Evolutionary conservation across 1,140 invertebrate species (phyloP).

Genomic region (Cyrtorhinus lividipennis): DNA sequence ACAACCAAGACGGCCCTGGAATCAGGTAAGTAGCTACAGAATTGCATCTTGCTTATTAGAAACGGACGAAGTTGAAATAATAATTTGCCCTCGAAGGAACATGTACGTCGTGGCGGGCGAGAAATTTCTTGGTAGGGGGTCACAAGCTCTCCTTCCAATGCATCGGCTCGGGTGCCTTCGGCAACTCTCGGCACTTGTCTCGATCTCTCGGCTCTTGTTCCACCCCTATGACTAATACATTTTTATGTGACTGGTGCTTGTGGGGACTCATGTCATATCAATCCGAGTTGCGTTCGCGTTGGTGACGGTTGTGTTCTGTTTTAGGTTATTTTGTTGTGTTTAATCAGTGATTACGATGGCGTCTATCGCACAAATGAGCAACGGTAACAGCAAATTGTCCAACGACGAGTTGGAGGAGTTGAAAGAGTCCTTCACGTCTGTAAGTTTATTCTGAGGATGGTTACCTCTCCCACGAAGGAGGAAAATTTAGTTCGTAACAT

Average conservation of each 20-base stretch:
- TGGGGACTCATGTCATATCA: not conserved
- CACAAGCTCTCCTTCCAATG: too few species aligned
- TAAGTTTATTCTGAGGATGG: too few species aligned
- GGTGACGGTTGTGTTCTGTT: not conserved
- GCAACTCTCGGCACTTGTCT: not conserved
- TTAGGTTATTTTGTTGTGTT: too few species aligned
- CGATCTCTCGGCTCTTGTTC: not conserved
- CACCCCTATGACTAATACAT: constrained; percentile 1
- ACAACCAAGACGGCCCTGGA: too few species aligned
- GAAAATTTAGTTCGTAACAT: not conserved
- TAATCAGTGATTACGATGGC: not conserved
- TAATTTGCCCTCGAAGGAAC: too few species aligned
- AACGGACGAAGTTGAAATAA: too few species aligned
- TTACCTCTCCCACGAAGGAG: not conserved
- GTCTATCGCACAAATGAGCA: not conserved
- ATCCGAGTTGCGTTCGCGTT: not conserved
- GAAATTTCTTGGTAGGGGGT: too few species aligned
- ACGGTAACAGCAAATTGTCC: constrained; percentile 13
- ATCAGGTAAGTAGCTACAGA: too few species aligned
- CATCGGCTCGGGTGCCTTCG: not conserved
- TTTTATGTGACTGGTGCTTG: not conserved
- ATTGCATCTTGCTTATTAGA: too few species aligned
- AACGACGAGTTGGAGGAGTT: constrained; percentile 30
- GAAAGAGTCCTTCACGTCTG: constrained; percentile 29
- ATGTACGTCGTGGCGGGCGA: too few species aligned